A percentile compares a stretch with the other conserved stretches of the same genome.
Evolutionary conservation across 1,140 invertebrate genomes (phyloP).

Genomic region (Venustaconcha ellipsiformis): DNA sequence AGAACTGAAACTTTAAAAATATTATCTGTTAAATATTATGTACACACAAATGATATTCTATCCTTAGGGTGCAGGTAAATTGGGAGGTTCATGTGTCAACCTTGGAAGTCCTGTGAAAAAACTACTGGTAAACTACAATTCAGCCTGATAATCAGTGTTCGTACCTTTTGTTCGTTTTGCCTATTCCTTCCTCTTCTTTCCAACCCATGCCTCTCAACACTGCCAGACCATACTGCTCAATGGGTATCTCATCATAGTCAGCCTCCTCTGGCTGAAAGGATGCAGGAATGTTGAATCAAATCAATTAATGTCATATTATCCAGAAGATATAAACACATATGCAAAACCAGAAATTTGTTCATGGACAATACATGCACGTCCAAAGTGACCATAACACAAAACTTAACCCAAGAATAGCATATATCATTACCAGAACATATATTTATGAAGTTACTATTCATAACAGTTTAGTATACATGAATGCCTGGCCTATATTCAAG

Average conservation of each 20-base stretch:
- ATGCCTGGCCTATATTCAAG: not conserved
- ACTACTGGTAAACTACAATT: not conserved
- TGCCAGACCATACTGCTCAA: constrained; percentile 89
- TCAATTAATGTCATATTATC: not conserved
- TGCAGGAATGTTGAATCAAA: not conserved
- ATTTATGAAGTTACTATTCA: no score
- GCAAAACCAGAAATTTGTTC: no score
- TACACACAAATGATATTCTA: no score
- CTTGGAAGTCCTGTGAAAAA: constrained; percentile 33
- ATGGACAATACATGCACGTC: not conserved
- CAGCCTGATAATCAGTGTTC: no score
- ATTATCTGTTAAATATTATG: no score
- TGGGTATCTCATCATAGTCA: constrained; percentile 91
- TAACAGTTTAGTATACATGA: no score
- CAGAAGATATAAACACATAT: not conserved
- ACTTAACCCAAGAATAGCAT: not conserved
- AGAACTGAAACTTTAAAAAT: no score
- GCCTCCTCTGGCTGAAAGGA: constrained; percentile 56
- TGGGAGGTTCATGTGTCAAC: not conserved
- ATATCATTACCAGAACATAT: no score
- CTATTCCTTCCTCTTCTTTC: constrained; percentile 81
- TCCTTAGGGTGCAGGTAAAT: not conserved
- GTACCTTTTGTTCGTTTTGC: constrained; percentile 71
- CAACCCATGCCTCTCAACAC: constrained; percentile 97
- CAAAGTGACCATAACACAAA: not conserved